Percentiles rank a stretch among this genome's conserved stretches.
These are phyloP conservation scores for Macrotis lagotis DNA, from an alignment of 2,113 vertebrate species.

Conservation along the genomic window DNA sequence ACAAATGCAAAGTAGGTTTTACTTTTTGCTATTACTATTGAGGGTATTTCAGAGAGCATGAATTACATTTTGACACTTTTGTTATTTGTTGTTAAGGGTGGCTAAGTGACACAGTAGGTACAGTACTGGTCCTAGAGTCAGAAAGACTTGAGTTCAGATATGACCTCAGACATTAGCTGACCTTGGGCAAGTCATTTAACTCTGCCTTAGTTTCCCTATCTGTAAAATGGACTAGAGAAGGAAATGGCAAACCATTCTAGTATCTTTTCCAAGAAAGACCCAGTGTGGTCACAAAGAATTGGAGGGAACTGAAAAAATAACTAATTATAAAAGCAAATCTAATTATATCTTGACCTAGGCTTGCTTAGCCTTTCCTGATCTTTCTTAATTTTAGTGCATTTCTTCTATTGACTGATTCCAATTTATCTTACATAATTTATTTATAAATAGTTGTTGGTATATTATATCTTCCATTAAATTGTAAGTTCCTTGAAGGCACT, in stretches of 20 bases:
- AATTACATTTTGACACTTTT: neutral
- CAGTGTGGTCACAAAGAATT: too few species aligned
- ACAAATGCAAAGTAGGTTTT: neutral
- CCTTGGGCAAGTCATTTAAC: neutral
- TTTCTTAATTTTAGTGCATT: neutral
- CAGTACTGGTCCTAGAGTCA: neutral
- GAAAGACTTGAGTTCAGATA: neutral
- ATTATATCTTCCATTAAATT: neutral
- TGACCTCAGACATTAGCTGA: too few species aligned
- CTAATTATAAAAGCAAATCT: too few species aligned
- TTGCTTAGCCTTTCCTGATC: neutral
- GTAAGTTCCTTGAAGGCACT: neutral
- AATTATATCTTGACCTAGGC: neutral
- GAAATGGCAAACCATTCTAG: too few species aligned
- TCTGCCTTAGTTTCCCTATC: neutral
- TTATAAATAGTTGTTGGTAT: neutral
- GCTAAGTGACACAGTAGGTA: too few species aligned
- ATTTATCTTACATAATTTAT: neutral
- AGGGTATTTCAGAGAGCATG: neutral
- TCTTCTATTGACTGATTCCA: neutral
- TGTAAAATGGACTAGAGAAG: too few species aligned
- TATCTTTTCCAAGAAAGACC: too few species aligned
- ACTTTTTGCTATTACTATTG: neutral
- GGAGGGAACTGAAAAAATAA: too few species aligned
- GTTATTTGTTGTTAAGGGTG: too few species aligned